Percentiles rank a stretch among this genome's conserved stretches.
These are phyloP conservation scores for Nomada fabriciana DNA, from an alignment of 2,888 invertebrate genomes.

Conservation along the genomic window DNA sequence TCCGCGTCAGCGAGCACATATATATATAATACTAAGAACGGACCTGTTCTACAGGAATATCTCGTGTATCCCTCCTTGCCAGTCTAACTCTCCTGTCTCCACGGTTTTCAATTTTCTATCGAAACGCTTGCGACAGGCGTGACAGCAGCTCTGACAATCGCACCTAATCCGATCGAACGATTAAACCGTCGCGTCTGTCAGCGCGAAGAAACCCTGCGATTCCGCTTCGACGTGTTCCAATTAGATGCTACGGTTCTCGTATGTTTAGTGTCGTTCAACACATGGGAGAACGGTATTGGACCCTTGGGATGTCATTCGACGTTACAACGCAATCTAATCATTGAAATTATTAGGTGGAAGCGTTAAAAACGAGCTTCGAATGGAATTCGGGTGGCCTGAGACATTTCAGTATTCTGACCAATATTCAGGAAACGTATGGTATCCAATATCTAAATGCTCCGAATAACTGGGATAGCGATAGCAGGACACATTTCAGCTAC, in stretches of 20 bases:
- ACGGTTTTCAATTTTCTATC: constrained; percentile 61
- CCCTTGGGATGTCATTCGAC: no score
- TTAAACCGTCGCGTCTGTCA: constrained; percentile 57
- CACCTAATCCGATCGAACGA: constrained; percentile 62
- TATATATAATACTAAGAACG: background rate
- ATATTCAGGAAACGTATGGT: background rate
- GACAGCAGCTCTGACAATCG: constrained; percentile 72
- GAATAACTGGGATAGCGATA: constrained; percentile 10
- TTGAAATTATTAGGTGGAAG: background rate
- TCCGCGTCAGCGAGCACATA: constrained; percentile 5
- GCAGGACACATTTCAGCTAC: constrained; percentile 9
- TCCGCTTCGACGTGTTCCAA: constrained; percentile 13
- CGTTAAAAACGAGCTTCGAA: background rate
- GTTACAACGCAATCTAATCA: no score
- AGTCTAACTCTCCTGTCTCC: constrained; percentile 33
- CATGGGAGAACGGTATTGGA: background rate
- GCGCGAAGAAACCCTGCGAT: constrained; percentile 37
- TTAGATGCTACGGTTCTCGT: background rate
- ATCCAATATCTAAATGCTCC: constrained; percentile 15
- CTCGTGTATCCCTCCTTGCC: constrained; percentile 16
- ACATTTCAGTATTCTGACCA: background rate
- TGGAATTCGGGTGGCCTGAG: background rate
- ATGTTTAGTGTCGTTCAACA: constrained; percentile 8
- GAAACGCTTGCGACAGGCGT: constrained; percentile 65
- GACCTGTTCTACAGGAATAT: constrained; percentile 22